phyloP scores from a whole-genome alignment of 2,113 vertebrate genomes.

The Chauna torquata region DNA sequence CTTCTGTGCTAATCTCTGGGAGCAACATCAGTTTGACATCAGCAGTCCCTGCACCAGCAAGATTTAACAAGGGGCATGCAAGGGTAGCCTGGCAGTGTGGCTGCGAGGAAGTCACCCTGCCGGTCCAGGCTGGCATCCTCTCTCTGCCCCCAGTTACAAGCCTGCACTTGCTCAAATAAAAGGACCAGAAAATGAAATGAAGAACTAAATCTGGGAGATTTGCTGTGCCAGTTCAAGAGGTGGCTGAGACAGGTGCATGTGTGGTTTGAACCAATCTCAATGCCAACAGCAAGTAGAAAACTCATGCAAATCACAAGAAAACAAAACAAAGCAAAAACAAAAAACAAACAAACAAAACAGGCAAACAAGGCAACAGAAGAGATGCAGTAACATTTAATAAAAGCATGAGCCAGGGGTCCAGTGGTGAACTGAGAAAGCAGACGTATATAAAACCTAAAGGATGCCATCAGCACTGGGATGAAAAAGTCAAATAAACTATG shows the following conservation, averaged over 20 bases:
- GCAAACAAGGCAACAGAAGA: neutral
- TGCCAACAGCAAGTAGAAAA: neutral
- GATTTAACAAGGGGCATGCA: neutral
- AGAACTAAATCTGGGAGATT: neutral
- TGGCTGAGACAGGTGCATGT: neutral
- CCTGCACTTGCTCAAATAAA: neutral
- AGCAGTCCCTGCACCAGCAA: neutral
- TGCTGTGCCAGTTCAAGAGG: neutral
- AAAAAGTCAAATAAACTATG: neutral
- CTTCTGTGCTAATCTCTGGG: neutral
- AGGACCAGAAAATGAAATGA: neutral
- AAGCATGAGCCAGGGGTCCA: neutral
- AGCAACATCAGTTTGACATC: neutral
- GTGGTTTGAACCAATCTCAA: neutral
- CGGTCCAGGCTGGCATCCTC: neutral
- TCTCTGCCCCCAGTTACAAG: neutral
- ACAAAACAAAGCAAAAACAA: neutral
- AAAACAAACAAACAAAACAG: neutral
- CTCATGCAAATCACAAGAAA: neutral
- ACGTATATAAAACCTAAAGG: neutral
- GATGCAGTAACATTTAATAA: neutral
- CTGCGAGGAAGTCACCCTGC: neutral
- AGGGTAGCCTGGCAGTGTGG: neutral
- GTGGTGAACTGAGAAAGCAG: neutral
- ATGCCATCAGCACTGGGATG: neutral